These are phyloP conservation scores for Hermaeophaga mercurialis DNA, from an alignment of 2,888 invertebrate genomes.

Conservation along the genomic window DNA sequence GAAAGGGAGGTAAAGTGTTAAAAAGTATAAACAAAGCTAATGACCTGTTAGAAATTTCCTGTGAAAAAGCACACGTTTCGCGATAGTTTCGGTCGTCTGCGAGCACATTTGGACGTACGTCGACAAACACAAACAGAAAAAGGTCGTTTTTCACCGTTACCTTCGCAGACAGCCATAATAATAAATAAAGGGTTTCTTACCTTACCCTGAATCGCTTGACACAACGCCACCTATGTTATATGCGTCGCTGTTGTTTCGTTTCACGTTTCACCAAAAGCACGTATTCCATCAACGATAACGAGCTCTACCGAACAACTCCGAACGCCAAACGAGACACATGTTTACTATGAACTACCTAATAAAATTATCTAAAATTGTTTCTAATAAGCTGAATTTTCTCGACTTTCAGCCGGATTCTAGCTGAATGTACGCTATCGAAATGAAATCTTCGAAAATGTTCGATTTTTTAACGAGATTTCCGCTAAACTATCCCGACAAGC, in stretches of 20 bases:
- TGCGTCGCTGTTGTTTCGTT: conserved; percentile 55
- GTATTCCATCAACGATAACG: conserved; percentile 54
- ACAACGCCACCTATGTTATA: conserved; percentile 59
- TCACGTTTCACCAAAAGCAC: conserved; percentile 56
- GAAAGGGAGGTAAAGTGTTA: conserved; percentile 29
- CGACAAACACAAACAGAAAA: conserved; percentile 36
- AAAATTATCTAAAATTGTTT: conserved; percentile 49
- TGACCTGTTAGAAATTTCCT: conserved; percentile 59
- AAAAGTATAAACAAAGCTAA: conserved; percentile 56
- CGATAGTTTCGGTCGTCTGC: conserved; percentile 35
- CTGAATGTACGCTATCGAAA: conserved; percentile 32
- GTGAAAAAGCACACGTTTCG: conserved; percentile 45
- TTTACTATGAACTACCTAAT: conserved; percentile 50
- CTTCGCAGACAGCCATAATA: conserved; percentile 51
- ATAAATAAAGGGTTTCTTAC: conserved; percentile 58
- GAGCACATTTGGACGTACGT: conserved; percentile 24
- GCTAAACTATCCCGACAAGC: conserved; percentile 37
- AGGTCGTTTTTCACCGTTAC: conserved; percentile 34
- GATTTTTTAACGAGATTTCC: conserved; percentile 38
- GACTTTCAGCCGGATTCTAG: conserved; percentile 46
- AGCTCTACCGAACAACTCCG: conserved; percentile 49
- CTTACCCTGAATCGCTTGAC: conserved; percentile 56
- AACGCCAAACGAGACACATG: conserved; percentile 51
- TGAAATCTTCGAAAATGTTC: conserved; percentile 51
- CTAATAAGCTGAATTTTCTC: conserved; percentile 38